Evolutionary conservation across 2,113 vertebrate genomes (phyloP), one percentile per base, ranked within the genome.

Genomic region (Dromiciops gliroides): DNA sequence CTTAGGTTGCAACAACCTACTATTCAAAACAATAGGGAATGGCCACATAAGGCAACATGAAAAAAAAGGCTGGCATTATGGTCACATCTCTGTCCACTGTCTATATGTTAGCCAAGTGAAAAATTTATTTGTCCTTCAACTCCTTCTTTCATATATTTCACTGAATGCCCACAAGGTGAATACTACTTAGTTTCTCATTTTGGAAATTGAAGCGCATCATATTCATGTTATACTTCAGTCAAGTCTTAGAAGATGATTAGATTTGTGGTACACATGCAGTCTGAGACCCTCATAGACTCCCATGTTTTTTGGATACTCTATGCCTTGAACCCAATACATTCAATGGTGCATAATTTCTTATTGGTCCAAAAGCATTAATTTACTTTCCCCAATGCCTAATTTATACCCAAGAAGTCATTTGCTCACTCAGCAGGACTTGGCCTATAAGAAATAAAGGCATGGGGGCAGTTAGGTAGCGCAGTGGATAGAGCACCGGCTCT

Each of bases 171-270:
- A n/a, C 67, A 75, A 22, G 6, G 67, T 67, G 67, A 96, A 52
- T 31, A 50, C 26, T 49, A 23, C 49, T 93, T 92, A 48, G 89
- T 95, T 91, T 92, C 48, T 97, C 49, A 89, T 92, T 9, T 49
- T 92, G 92, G 51, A 92, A 94, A 89, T 67, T 51, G 31, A 96
- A 37, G 31, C 23, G 22, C 67, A 91, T 90, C 92, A 44, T 56
- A 94, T 89, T 92, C 94, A 51, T 50, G 51, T 48, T 51, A 93
- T 50, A 91, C 48, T 92, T 90, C 52, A 44, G 37, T n/a, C 16
- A 22, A 50, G 31, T 26, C 28, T 50, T 0, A n/a, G 88, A 95
- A 93, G 89, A 11, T 95, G 83, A 52, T 9, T 75, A 90, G 89
- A 26, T 37, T 95, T 67, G 50, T 89, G n/a, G 51, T 75, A 50